Base-by-base conservation (phyloP, 2,888 invertebrate genomes). In the Cantharis rufa region DNA sequence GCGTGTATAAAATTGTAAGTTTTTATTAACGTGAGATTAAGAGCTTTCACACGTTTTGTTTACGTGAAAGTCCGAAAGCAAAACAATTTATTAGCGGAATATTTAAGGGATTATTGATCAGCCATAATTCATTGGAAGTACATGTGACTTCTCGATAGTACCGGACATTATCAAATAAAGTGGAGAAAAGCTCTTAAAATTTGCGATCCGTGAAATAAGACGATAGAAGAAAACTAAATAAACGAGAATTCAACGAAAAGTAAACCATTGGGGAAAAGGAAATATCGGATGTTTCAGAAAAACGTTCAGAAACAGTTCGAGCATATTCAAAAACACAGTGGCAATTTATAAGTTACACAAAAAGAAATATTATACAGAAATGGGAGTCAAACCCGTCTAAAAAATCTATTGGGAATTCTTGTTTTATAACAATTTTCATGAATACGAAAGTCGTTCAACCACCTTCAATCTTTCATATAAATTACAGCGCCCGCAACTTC, bases 201-300 rank as follows among this genome's bases (percentile, higher is more conserved):
- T 86, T 86, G 85, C 86, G 86, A 86, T 83, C 86, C 87, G 86
- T 87, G 86, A 87, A 87, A 87, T 87, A 86, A 86, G 86, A 84
- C 85, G 86, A 86, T 86, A 84, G 84, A 83, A 84, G 83, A 82
- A 83, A 83, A 81, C 83, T 83, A 84, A 85, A 85, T 83, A 85
- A 79, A 77, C 76, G 77, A 72, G 75, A 81, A 80, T 74, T 79
- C 78, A 71, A 80, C 79, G 79, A 70, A 79, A 80, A 80, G 76
- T 74, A 77, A 80, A 80, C 76, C 78, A 32, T 72, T 74, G 76
- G 71, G 80, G 80, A 76, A 79, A 75, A 75, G 80, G 80, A 80
- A 79, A 80, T 79, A 77, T 78, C 78, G 70, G 62, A 71, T 75
- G 75, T 71, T 77, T 72, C 72, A 68, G 72, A 73, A 63, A 76